Base-by-base conservation (phyloP, 2,113 vertebrate species). In the Romanogobio albipinnatus region DNA sequence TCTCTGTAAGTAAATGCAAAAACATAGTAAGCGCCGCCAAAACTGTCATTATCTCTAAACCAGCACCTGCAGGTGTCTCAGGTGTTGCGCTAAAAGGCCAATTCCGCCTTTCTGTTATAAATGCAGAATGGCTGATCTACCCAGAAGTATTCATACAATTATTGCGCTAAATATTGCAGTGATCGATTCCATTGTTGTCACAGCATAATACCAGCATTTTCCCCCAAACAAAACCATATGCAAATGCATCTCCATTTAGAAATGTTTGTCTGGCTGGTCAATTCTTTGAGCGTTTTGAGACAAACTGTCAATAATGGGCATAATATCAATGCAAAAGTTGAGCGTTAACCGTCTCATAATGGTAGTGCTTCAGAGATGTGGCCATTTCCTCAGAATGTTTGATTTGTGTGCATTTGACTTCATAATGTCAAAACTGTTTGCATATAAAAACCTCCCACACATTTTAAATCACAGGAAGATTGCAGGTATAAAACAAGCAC, bases 11-110 rank as follows among this genome's bases (percentile, higher is more conserved):
- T 84, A 75, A 85, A 84, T 64, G 80, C 49, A 17, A 56, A 17
- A 56, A 56, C 15, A 51, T 5, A 45, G 86, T 17, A 39, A 59
- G 8, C 33, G 53, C 56, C 66, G 90, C 91, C 92, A 93, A 92
- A 92, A 90, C 64, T 43, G 87, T 76, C 90, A 94, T 93, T 91
- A 91, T 87, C 87, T 74, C 82, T 29, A 81, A 87, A 1, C 82
- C 66, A 73, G 75, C 84, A 84, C 84, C 70, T 87, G 83, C 82
- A 76, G 73, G 29, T 47, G 71, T 29, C 75, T 89, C 90, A 87
- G 66, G 84, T 86, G 82, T 75, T 53, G 68, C 3, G 11, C 68
- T 24, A 62, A 70, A 47, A 83, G 80, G 76, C 83, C 78, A 85
- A 62, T 51, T 78, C 68, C 62, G 62, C 75, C 68, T 56, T 66